phyloP scores from a whole-genome alignment of 2,888 invertebrate species.

The Drosophila macrospina region DNA sequence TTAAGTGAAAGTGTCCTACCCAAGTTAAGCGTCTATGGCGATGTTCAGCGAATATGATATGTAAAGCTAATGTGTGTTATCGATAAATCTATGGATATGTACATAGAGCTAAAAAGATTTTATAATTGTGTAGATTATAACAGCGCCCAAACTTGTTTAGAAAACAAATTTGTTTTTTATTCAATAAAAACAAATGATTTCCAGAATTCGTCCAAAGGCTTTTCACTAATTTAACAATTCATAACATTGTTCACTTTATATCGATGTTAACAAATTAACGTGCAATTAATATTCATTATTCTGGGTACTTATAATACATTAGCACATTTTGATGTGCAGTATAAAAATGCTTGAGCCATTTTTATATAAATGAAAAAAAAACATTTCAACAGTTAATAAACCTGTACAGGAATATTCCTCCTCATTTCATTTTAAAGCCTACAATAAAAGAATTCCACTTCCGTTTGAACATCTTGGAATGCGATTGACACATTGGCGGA shows the following conservation, averaged over 20 bases:
- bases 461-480: no score
- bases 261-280: background rate
- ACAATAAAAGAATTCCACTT: no score
- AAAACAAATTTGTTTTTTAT: slow-evolving; percentile 40
- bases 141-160: slow-evolving; percentile 34
- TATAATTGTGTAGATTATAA: slow-evolving; percentile 31
- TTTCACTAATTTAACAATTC: background rate
- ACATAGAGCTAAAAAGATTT: slow-evolving; percentile 39
- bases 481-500: no score
- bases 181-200: slow-evolving; percentile 34
- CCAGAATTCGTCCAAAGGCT: background rate
- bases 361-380: no score
- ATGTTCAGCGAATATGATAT: slow-evolving; percentile 14
- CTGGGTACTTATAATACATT: no score
- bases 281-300: background rate
- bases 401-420: no score
- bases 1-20: slow-evolving; percentile 39
- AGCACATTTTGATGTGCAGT: no score
- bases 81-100: slow-evolving; percentile 31
- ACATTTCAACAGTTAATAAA: no score
- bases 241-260: background rate
- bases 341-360: no score
- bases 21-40: slow-evolving; percentile 13
- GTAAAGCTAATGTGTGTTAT: slow-evolving; percentile 28
- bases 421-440: no score